Conservation (phyloP, 2,113 vertebrate species). For the Cnemophilus loriae region DNA sequence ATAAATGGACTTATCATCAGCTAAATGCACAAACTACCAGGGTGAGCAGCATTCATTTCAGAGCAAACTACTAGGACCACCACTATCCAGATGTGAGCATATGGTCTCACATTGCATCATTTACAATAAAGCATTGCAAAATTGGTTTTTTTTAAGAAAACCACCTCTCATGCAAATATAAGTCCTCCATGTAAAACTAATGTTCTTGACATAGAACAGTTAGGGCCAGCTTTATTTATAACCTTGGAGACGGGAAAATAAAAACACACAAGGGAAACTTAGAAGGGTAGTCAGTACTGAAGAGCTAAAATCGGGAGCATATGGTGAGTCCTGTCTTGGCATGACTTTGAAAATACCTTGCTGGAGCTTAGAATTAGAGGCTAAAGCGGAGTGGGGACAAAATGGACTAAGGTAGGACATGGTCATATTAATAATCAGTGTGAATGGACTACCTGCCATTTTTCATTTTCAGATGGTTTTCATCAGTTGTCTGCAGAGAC, state of each 20-base stretch:
- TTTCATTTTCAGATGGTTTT: neutral
- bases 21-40: neutral
- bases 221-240: neutral
- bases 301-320: neutral
- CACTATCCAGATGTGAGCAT: neutral
- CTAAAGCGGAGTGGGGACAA: neutral
- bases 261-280: neutral
- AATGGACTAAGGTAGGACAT: neutral
- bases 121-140: neutral
- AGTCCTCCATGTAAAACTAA: neutral
- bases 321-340: neutral
- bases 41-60: neutral
- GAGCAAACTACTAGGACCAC: neutral
- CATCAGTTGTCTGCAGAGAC: neutral
- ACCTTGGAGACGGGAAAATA: neutral
- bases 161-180: neutral
- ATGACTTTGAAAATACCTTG: neutral
- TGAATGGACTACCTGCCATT: neutral
- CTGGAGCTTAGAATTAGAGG: neutral
- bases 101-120: neutral
- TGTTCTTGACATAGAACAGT: neutral
- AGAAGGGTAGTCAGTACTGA: neutral
- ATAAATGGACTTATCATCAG: conserved; percentile 16
- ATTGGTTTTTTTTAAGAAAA: neutral
- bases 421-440: neutral